Evolutionary conservation across 2,888 invertebrate species (phyloP), one percentile per base, ranked within the genome.

Genomic region (Rhorus exstirpatorius): DNA sequence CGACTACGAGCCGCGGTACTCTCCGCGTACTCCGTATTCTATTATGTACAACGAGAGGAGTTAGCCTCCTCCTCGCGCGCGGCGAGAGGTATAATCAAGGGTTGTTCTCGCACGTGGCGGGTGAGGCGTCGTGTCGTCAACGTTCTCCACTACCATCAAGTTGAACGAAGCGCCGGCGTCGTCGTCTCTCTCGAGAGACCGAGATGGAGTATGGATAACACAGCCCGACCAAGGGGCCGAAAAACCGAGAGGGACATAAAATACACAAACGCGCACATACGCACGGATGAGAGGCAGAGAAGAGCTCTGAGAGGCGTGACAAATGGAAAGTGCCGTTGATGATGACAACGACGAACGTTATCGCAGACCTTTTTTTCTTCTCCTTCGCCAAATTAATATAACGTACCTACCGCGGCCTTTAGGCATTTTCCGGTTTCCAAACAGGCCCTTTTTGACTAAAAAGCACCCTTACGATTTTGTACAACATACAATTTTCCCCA

Each of bases 241-340:
- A 53, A 63, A 41, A 17, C 38, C 49, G 53, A 26, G 17, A 68
- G 49, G 24, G 17, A 26, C n/a, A n/a, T n/a, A n/a, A n/a, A n/a
- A n/a, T n/a, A n/a, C n/a, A n/a, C n/a, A 46, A 14, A 65, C 31
- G 12, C 6, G 38, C 17, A 26, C 4, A 17, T 4, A 17, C 10
- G 21, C 7, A 35, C 31, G 26, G n/a, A 51, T 8, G 49, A 61
- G 41, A 12, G 65, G 38, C 10, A 38, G 46, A 46, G 55, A 53
- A 67, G 68, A 63, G 72, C 44, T 61, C 58, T 1, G 68, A 61
- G 74, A 79, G 53, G 74, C 68, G 79, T 79, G 68, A 74, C 74
- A 79, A 79, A 79, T 79, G 74, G 74, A 79, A 74, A 79, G 74
- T 79, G 79, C 68, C 53, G 68, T 61, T 74, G 74, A 79, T 24